A percentile compares a stretch with the other conserved stretches of the same genome.
Conservation (phyloP, 1,140 invertebrate species). For the Hyles vespertilio region DNA sequence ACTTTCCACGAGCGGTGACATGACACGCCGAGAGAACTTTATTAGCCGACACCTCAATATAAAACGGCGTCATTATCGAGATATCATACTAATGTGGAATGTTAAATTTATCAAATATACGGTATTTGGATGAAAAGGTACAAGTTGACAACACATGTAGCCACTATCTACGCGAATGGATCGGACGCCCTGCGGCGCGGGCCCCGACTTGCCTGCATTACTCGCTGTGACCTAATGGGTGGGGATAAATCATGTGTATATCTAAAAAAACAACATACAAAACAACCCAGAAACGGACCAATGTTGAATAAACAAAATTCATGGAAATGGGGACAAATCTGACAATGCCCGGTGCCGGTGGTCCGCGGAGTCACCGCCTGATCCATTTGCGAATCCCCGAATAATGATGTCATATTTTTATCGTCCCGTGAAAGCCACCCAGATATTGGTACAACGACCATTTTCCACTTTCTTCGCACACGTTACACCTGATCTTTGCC, state of each 20-base stretch:
- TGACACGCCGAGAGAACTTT: constrained; percentile 25
- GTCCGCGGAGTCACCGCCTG: constrained; percentile 32
- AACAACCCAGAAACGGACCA: constrained; percentile 47
- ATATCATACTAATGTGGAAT: constrained; percentile 54
- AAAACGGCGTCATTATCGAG: constrained; percentile 53
- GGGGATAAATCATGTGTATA: constrained; percentile 65
- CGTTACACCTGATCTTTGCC: background rate
- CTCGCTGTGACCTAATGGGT: constrained; percentile 66
- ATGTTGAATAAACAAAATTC: constrained; percentile 68
- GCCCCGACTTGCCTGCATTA: constrained; percentile 42
- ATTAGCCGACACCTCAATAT: constrained; percentile 49
- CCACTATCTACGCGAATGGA: constrained; percentile 59
- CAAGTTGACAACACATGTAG: constrained; percentile 72
- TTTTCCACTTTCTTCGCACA: background rate
- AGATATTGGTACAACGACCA: background rate
- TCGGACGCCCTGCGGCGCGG: constrained; percentile 57
- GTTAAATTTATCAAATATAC: constrained; percentile 58
- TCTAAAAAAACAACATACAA: constrained; percentile 46
- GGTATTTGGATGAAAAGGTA: constrained; percentile 69
- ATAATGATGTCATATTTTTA: constrained; percentile 22
- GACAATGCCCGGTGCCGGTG: constrained; percentile 56
- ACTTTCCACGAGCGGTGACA: constrained; percentile 12
- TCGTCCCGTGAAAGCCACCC: background rate
- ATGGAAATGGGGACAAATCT: constrained; percentile 68
- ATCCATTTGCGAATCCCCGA: constrained; percentile 32